Base-by-base conservation (phyloP, 2,888 invertebrate species). In the Drosophila limbata region DNA sequence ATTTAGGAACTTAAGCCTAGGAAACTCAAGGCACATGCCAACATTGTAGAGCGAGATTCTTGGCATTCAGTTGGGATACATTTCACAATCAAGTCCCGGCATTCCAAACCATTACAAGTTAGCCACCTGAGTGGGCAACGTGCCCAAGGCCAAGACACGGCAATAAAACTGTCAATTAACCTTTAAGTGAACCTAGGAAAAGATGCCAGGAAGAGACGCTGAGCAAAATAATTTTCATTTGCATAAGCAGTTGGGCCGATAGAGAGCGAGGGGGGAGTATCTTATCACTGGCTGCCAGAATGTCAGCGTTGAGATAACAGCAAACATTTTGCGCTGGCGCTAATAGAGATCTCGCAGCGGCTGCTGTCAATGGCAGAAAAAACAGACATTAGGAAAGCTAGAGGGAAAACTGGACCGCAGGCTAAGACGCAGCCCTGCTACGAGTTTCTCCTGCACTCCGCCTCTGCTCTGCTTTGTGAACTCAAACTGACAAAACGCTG, bases 151-250 rank as follows among this genome's bases (percentile, higher is more conserved):
- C 65, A 76, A 66, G 71, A 63, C 56, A 52, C 19, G 50, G 40
- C 78, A 78, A 76, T 76, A 90, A 82, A 90, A 83, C 90, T 90
- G 90, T 89, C 90, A 90, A 91, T 90, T 91, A 90, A 90, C 82
- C 85, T 79, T 77, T 69, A 75, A 85, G 74, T 79, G 86, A 85
- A 77, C 81, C 70, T 66, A 71, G 59, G 25, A 25, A 61, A 69
- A 77, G 75, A 76, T 75, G 63, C 65, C 72, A 47, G 39, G 37
- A 61, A 69, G 65, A 64, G 65, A 71, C n/a, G 51, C 45, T 44
- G n/a, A 59, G 69, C 62, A 52, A 73, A 74, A 73, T 77, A 78
- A 77, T 77, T 83, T 84, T 56, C 79, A 87, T 88, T 81, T 77
- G 72, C 78, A 57, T 71, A 37, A 60, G 33, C 68, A 50, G 42